Evolutionary conservation across 2,888 invertebrate genomes (phyloP), one percentile per base, ranked within the genome.

Genomic region (Lasioglossum zephyrum): DNA sequence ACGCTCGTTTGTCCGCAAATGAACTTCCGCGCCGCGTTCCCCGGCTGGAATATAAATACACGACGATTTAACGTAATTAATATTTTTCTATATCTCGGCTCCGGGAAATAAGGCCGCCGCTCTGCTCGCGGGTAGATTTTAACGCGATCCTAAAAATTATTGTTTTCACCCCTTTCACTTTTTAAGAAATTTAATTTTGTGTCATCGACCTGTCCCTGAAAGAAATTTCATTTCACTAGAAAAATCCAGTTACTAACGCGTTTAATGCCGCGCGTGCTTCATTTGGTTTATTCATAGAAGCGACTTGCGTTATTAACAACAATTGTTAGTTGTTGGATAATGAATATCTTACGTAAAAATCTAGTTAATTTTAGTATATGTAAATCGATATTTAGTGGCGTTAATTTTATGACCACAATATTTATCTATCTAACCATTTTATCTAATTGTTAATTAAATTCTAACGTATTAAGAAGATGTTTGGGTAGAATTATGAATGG

Each of bases 61-160:
- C 31, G 63, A 63, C 16, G 47, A 47, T 63, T 63, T 63, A 63
- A 63, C 31, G 63, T 31, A 31, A 63, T 63, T 63, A 63, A 63
- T 63, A 63, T 63, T 63, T 63, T 63, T 26, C 63, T 31, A 31
- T 16, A 8, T 8, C 6, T 63, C 16, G 13, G 8, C 1, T 1
- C 16, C 26, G 2, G 18, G 2, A 31, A 60, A 60, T 31, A 16
- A 31, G 26, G 26, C 26, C 13, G 26, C 26, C 26, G 13, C 13
- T 13, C n/a, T 26, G 60, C 16, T 16, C 60, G 26, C 26, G 0
- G 60, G 53, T 53, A 53, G 22, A 9, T 53, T 53, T 53, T 4
- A n/a, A 53, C n/a, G 53, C 53, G 11, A 26, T 57, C 57, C 57
- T 11, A 11, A n/a, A 57, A n/a, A 57, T 57, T 11, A n/a, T n/a